Base-by-base conservation (phyloP, 2,113 vertebrate species). In the Oxyura jamaicensis region DNA sequence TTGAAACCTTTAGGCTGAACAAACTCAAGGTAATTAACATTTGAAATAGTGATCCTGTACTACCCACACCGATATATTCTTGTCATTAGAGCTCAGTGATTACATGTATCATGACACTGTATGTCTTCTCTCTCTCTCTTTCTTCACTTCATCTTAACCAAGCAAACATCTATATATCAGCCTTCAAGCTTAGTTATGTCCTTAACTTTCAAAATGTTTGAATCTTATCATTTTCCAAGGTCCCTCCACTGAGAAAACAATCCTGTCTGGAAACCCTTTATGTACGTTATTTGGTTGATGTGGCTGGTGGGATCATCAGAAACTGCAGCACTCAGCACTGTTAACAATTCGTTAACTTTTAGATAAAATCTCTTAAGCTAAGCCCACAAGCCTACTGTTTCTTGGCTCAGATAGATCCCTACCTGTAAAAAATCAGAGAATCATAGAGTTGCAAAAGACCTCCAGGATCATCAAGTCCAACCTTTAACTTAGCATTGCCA, bases 311-410 rank as follows among this genome's bases (percentile, higher is more conserved):
- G 6, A 36, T 41, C 55, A 71, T 26, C 46, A 88, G 55, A 81
- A 96, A 46, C 4, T 3, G 16, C 8, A 11, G 14, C 0, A 0
- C 48, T 13, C 48, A 25, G 12, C 48, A 50, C 6, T 13, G 48
- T 50, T 50, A 50, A 50, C 48, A 50, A 25, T 25, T 82, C 82
- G 20, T 72, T 76, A 62, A 73, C 2, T 86, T 8, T 29, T 58
- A 90, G 50, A 16, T 77, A 55, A 3, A 5, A 20, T 71, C 6
- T 68, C n/a, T 63, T 28, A 86, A 86, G 19, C 33, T 81, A 66
- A 90, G 58, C 6, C 23, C 8, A 5, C 28, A 66, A 88, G 62
- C 5, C 21, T 8, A 5, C 28, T 44, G 11, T 10, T 88, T 55
- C 21, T 56, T 80, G 28, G 8, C 12, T 86, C 44, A 77, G 23